phyloP scores from a whole-genome alignment of 2,797 vertebrate species.

The Ptychobarbus kaznakovi region DNA sequence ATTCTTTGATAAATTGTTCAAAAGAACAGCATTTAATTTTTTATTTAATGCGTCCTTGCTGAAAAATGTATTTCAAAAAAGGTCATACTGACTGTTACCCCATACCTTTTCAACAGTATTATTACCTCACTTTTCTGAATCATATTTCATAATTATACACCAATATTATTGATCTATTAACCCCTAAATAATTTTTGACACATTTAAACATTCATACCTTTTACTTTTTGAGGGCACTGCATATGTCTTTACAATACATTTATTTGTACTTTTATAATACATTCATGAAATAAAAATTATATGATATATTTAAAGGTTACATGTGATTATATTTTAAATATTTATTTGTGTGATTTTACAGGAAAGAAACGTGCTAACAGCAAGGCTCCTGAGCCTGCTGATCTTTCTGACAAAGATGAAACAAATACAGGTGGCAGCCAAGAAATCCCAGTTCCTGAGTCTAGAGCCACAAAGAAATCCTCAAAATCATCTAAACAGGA shows the following conservation, averaged over 20 bases:
- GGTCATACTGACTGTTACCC: too few species aligned
- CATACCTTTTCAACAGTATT: neutral
- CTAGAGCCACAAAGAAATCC: conserved; percentile 6
- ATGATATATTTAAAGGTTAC: neutral
- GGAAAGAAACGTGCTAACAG: conserved; percentile 39
- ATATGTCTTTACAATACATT: neutral
- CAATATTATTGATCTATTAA: too few species aligned
- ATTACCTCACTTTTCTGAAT: too few species aligned
- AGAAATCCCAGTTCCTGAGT: conserved; percentile 28
- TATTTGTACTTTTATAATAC: neutral
- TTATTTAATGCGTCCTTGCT: too few species aligned
- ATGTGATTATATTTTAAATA: neutral
- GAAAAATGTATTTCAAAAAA: neutral
- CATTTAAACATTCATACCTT: too few species aligned
- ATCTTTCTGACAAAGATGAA: conserved; percentile 14
- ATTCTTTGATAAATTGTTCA: neutral
- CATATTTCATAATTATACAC: too few species aligned
- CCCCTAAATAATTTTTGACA: neutral
- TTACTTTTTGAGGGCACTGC: too few species aligned
- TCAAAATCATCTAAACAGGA: conserved; percentile 28
- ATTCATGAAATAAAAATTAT: neutral
- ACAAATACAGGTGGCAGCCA: neutral
- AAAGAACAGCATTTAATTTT: neutral
- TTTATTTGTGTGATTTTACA: conserved; percentile 10
- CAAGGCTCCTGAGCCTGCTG: conserved; percentile 14